Evolutionary conservation across 2,888 invertebrate species (phyloP).

Genomic region (Myathropa florea): DNA sequence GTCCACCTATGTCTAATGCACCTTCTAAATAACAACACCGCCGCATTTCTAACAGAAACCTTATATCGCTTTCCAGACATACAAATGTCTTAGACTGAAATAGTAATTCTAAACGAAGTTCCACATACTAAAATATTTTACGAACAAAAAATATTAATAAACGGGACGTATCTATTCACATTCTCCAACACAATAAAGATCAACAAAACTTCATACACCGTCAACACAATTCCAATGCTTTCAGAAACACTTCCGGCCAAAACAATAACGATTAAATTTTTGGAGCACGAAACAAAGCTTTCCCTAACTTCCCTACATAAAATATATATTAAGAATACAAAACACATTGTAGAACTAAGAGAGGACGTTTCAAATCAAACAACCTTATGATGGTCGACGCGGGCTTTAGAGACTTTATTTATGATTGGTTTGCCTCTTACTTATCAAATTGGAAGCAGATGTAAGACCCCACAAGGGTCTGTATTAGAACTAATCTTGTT

Average conservation of each 20-base stretch:
- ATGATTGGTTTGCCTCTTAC: too few relatives aligned
- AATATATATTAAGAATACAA: not conserved
- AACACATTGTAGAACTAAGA: not conserved
- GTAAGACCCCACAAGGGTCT: too few relatives aligned
- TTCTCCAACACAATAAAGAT: not conserved
- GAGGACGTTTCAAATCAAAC: not conserved
- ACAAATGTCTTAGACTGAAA: not conserved
- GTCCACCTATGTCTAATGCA: not conserved
- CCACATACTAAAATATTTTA: constrained; percentile 8
- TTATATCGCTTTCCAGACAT: not conserved
- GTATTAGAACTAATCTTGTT: too few relatives aligned
- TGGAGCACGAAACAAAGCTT: not conserved
- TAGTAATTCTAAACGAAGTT: constrained; percentile 16
- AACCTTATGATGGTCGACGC: not conserved
- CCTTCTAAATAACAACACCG: constrained; percentile 1
- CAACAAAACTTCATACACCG: not conserved
- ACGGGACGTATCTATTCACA: not conserved
- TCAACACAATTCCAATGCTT: not conserved
- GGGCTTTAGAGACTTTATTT: too few relatives aligned
- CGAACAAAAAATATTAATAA: constrained; percentile 4
- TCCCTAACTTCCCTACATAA: not conserved
- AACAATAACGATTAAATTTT: not conserved
- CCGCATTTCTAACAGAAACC: not conserved
- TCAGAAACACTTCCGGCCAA: not conserved
- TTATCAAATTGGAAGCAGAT: too few relatives aligned